Percentiles rank a stretch among this genome's conserved stretches.
Evolutionary conservation across 2,113 vertebrate species (phyloP).

Genomic region (Columba livia): DNA sequence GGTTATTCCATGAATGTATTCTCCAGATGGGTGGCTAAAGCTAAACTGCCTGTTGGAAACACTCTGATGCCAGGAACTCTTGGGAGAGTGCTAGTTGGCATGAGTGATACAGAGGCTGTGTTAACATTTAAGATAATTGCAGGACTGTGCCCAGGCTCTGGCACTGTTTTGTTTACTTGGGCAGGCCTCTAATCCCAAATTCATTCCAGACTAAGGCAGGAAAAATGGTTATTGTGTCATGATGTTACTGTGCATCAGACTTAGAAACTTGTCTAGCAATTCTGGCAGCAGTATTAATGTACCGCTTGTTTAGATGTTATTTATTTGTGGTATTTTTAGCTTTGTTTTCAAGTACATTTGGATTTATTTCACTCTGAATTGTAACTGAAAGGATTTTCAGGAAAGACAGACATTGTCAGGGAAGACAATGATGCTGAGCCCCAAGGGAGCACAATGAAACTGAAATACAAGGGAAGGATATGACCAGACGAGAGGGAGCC

Average conservation of each 20-base stretch:
- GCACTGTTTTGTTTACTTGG: neutral
- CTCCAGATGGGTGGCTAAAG: neutral
- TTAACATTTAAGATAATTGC: neutral
- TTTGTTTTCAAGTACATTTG: neutral
- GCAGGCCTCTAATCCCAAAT: neutral
- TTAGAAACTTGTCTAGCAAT: neutral
- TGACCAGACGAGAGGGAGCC: neutral
- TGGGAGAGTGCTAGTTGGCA: neutral
- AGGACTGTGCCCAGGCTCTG: neutral
- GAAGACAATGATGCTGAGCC: neutral
- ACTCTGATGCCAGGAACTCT: neutral
- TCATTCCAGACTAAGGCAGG: neutral
- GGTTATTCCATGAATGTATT: neutral
- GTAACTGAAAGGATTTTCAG: neutral
- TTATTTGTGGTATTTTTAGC: neutral
- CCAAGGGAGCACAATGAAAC: neutral
- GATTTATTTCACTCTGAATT: conserved; percentile 4
- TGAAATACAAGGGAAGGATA: neutral
- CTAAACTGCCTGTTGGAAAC: neutral
- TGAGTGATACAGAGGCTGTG: neutral
- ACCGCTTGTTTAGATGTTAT: neutral
- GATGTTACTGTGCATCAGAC: neutral
- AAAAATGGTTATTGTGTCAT: neutral
- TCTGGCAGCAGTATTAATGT: neutral
- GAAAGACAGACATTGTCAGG: neutral